phyloP scores from a whole-genome alignment of 2,888 invertebrate genomes.

The Phyllotreta striolata region DNA sequence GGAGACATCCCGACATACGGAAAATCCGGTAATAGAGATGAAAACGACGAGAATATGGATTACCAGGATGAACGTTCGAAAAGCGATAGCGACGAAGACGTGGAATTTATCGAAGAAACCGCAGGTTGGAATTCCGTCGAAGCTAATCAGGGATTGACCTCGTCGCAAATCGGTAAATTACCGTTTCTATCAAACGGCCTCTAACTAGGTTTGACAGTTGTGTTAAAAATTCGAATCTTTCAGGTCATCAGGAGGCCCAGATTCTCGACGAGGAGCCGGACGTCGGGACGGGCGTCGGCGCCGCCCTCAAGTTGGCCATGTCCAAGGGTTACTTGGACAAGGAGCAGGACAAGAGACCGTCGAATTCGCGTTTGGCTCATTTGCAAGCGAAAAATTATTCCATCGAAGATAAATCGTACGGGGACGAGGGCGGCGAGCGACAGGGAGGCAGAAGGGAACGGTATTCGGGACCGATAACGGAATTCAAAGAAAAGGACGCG shows the following conservation, averaged over 20 bases:
- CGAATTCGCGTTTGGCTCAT: slow-evolving; percentile 76
- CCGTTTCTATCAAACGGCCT: background rate
- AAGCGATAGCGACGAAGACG: slow-evolving; percentile 52
- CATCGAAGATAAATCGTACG: slow-evolving; percentile 79
- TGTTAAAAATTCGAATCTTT: background rate
- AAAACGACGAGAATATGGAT: slow-evolving; percentile 66
- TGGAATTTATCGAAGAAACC: slow-evolving; percentile 52
- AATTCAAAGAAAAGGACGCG: slow-evolving; percentile 89
- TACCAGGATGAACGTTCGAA: slow-evolving; percentile 47
- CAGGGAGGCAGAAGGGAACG: slow-evolving; percentile 69
- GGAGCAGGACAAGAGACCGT: slow-evolving; percentile 76
- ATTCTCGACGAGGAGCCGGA: slow-evolving; percentile 93
- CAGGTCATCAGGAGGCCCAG: slow-evolving; percentile 66
- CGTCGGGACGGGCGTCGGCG: slow-evolving; percentile 88
- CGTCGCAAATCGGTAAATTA: slow-evolving; percentile 8
- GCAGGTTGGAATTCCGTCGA: slow-evolving; percentile 68
- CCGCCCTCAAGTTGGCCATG: slow-evolving; percentile 87
- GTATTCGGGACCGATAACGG: slow-evolving; percentile 85
- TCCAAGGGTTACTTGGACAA: slow-evolving; percentile 92
- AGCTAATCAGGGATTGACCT: slow-evolving; percentile 51
- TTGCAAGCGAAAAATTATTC: slow-evolving; percentile 82
- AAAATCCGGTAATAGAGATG: slow-evolving; percentile 87
- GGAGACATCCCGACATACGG: slow-evolving; percentile 95
- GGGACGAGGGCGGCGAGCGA: slow-evolving; percentile 76
- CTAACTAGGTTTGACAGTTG: slow-evolving; percentile 46